phyloP scores from a whole-genome alignment of 2,888 invertebrate genomes.

The Pomacea canaliculata region DNA sequence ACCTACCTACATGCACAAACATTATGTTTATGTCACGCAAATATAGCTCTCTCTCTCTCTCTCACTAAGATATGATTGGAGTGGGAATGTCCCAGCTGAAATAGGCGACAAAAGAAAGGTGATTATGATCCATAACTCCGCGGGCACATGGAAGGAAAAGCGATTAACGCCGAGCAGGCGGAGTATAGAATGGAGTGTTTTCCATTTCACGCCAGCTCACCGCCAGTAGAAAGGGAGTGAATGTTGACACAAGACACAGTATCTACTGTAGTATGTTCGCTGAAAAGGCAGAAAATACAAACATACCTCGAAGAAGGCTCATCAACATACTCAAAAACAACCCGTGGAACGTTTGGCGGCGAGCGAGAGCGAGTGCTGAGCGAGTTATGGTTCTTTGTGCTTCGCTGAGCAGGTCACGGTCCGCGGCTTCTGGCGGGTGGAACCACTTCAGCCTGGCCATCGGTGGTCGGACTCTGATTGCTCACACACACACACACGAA shows the following conservation, averaged over 20 bases:
- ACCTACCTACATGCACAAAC: too few relatives aligned
- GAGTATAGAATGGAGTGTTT: constrained; percentile 16
- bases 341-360: neutral
- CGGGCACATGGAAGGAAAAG: constrained; percentile 6
- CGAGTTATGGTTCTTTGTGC: constrained; percentile 1
- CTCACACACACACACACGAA: too few relatives aligned
- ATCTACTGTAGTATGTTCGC: constrained; percentile 7
- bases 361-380: neutral
- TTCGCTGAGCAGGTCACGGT: too few relatives aligned
- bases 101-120: too few relatives aligned
- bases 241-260: constrained; percentile 16
- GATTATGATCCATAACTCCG: neutral
- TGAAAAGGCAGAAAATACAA: constrained; percentile 22
- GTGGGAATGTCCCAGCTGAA: too few relatives aligned
- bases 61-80: too few relatives aligned
- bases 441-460: too few relatives aligned
- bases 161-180: constrained; percentile 8
- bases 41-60: too few relatives aligned
- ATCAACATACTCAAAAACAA: constrained; percentile 16
- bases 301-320: constrained; percentile 1
- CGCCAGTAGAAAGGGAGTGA: constrained; percentile 3
- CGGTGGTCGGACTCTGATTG: too few relatives aligned
- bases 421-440: too few relatives aligned
- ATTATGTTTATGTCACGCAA: too few relatives aligned
- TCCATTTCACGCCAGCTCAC: constrained; percentile 22